Evolutionary conservation across 2,113 vertebrate genomes (phyloP), one percentile per base, ranked within the genome.

Genomic region (Cyrtonyx montezumae): DNA sequence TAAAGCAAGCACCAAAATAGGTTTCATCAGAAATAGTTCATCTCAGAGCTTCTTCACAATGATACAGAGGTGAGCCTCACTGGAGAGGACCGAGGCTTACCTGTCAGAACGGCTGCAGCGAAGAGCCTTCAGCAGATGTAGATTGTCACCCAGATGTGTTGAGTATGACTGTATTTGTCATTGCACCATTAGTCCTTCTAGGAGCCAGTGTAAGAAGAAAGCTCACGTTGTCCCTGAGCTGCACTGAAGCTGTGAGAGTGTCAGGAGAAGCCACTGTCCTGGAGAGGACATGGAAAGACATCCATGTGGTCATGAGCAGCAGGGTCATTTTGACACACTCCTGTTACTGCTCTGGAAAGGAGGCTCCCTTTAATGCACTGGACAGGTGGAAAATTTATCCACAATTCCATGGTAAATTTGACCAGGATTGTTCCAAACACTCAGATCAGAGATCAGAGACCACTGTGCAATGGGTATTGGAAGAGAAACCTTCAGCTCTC

Each of bases 391-490:
- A 86, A 75, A 77, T 46, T 9, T 12, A 6, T 17, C 70, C 55
- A 48, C 32, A 36, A 0, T 28, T 46, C 55, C 63, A 70, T 82
- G 34, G 59, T 14, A 4, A 21, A 26, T 42, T 67, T 70, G n/a
- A 51, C 10, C 34, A 43, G 42, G 25, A 25, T 1, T 25, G 28
- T 48, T 87, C n/a, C 49, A 18, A 56, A 18, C 0, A 1, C 36
- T 59, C 0, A 0, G 43, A 58, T 59, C 0, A 0, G 43, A 58
- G 48, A 65, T 68, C 68, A 69, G 48, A 66, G 20, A 36, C 65
- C 2, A 0, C 48, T 28, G 1, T 9, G 23, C 32, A 13, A 28
- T 36, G 62, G 8, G 7, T 11, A 55, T 17, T 76, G 53, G 40
- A 21, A 83, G 42, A 90, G 13, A 37, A 59, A 4, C 40, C 28